Conservation (phyloP, 2,797 vertebrate species). For the Anisognathus igniventris region DNA sequence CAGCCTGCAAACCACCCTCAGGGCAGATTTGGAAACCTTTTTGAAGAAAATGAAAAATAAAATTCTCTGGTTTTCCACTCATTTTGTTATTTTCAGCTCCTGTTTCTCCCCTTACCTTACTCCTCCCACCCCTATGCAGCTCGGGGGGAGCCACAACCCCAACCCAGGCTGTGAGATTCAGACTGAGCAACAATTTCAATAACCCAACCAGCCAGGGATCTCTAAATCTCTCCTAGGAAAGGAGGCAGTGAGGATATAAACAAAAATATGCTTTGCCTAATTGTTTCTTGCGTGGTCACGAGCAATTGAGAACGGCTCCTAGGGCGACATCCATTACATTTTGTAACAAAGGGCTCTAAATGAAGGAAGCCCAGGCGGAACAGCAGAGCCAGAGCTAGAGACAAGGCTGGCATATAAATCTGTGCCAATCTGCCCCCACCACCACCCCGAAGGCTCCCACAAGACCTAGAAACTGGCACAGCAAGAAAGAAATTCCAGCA, state of each 20-base stretch:
- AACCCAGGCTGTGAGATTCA: not conserved
- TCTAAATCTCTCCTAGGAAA: conserved; percentile 58
- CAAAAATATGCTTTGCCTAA: conserved; percentile 71
- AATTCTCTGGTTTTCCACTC: not conserved
- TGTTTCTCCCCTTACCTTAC: not conserved
- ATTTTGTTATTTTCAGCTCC: not conserved
- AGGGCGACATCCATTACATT: conserved; percentile 60
- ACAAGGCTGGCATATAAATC: conserved; percentile 43
- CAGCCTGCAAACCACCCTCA: not conserved
- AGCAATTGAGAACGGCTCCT: conserved; percentile 58
- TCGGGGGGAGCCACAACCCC: accelerated
- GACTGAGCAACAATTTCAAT: conserved; percentile 12
- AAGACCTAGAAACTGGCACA: not conserved
- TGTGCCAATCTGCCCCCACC: not conserved
- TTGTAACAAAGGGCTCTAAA: conserved; percentile 57
- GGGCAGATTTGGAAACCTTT: not conserved
- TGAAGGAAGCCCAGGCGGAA: conserved; percentile 41
- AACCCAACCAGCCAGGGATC: not conserved
- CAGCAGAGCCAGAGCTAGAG: conserved; percentile 7
- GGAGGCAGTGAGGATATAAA: conserved; percentile 49
- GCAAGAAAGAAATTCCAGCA: conserved; percentile 46
- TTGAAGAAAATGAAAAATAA: not conserved
- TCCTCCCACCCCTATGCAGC: not conserved
- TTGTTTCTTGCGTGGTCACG: conserved; percentile 44
- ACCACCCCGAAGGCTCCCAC: not conserved